Percentiles rank a stretch among this genome's conserved stretches.
Conservation (phyloP, 2,888 invertebrate genomes). For the Sesia apiformis region DNA sequence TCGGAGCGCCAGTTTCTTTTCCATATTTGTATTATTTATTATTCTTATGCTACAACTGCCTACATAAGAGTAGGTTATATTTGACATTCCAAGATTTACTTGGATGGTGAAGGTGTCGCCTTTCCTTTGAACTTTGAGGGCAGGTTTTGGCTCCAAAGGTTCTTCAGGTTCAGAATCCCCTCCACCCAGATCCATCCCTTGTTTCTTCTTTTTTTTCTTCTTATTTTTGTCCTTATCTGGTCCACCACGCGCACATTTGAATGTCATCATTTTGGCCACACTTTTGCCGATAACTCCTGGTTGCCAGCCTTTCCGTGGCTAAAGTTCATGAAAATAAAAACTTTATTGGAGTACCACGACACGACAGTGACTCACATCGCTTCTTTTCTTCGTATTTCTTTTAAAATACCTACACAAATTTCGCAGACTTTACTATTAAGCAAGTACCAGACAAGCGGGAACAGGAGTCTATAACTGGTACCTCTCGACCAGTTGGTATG, state of each 20-base stretch:
- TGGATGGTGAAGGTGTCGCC: slow-evolving; percentile 79
- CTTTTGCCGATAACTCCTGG: slow-evolving; percentile 73
- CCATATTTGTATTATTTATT: too few species aligned
- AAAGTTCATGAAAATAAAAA: slow-evolving; percentile 1
- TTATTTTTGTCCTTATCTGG: slow-evolving; percentile 50
- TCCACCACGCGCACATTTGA: slow-evolving; percentile 50
- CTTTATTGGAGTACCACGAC: background rate
- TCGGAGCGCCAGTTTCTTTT: too few species aligned
- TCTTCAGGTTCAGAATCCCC: slow-evolving; percentile 64
- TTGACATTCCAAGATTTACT: slow-evolving; percentile 21
- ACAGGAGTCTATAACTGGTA: too few species aligned
- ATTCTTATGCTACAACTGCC: too few species aligned
- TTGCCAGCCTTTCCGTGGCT: slow-evolving; percentile 69
- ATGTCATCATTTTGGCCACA: slow-evolving; percentile 58
- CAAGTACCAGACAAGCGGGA: too few species aligned
- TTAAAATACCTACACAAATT: background rate
- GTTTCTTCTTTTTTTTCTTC: slow-evolving; percentile 40
- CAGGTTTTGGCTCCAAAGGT: slow-evolving; percentile 74
- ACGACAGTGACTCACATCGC: background rate
- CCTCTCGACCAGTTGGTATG: too few species aligned
- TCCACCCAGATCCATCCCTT: slow-evolving; percentile 31
- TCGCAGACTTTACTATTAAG: too few species aligned
- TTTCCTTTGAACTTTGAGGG: slow-evolving; percentile 78
- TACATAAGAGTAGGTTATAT: too few species aligned
- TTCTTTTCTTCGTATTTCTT: background rate